phyloP scores from a whole-genome alignment of 2,888 invertebrate species.

The Liodrosophila aerea region DNA sequence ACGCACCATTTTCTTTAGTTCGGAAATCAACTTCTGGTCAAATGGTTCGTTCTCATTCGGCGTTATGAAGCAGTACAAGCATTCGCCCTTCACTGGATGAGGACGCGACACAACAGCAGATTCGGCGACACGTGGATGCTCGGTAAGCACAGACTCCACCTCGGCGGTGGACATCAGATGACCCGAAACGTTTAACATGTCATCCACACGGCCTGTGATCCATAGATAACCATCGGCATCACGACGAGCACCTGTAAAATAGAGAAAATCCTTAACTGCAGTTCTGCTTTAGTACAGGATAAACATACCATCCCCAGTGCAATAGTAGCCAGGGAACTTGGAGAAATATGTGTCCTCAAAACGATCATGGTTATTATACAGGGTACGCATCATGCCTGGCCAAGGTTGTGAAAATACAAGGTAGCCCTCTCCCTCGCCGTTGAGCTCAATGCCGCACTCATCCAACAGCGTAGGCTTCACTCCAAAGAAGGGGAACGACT shows the following conservation, averaged over 20 bases:
- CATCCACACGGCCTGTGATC: conserved; percentile 98
- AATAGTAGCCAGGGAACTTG: conserved; percentile 98
- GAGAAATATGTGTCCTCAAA: conserved; percentile 97
- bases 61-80: conserved; percentile 97
- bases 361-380: conserved; percentile 94
- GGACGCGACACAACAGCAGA: conserved; percentile 98
- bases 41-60: conserved; percentile 90
- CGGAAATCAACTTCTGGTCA: conserved; percentile 87
- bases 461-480: conserved; percentile 94
- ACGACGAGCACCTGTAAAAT: conserved; percentile 89
- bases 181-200: conserved; percentile 99
- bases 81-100: conserved; percentile 97
- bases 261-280: background rate
- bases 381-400: conserved; percentile 98
- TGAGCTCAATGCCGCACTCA: conserved; percentile 92
- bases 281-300: background rate
- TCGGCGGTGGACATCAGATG: conserved; percentile 99
- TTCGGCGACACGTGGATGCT: conserved; percentile 92
- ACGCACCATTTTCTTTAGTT: conserved; percentile 91
- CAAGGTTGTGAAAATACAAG: conserved; percentile 97
- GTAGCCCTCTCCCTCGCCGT: conserved; percentile 96
- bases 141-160: conserved; percentile 91
- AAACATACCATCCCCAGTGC: conserved; percentile 96
- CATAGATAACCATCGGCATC: conserved; percentile 97
- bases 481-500: conserved; percentile 99